Conservation (phyloP, 2,113 vertebrate species). For the Columba janthina region DNA sequence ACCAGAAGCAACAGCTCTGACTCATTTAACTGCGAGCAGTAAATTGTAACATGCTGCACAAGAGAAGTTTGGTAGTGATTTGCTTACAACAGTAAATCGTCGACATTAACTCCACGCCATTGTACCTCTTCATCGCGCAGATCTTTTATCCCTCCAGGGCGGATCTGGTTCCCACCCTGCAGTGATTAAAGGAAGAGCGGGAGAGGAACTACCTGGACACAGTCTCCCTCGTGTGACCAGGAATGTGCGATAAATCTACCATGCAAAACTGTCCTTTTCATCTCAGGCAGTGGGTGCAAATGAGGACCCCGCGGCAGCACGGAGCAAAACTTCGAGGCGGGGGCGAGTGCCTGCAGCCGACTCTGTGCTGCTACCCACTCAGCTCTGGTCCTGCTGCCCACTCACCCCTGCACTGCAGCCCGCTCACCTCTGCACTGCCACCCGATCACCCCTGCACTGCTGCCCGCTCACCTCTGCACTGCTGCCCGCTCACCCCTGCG, state of each 20-base stretch:
- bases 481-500: too few species aligned
- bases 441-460: too few species aligned
- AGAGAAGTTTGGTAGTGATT: constrained; percentile 27
- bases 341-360: fast-evolving
- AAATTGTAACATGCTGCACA: constrained; percentile 5
- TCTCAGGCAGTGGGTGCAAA: not conserved
- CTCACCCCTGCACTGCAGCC: too few species aligned
- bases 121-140: not conserved
- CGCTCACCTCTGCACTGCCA: too few species aligned
- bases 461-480: too few species aligned
- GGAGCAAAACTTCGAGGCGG: not conserved
- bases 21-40: constrained; percentile 13
- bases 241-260: constrained; percentile 20
- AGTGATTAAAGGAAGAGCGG: constrained; percentile 31
- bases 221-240: not conserved
- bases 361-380: not conserved
- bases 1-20: constrained; percentile 43
- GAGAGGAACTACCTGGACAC: constrained; percentile 38
- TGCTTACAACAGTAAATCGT: constrained; percentile 36
- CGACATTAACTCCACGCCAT: not conserved
- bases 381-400: too few species aligned
- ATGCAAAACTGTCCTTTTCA: not conserved
- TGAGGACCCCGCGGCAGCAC: not conserved
- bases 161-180: constrained; percentile 45
- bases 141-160: constrained; percentile 26